Percentiles rank a stretch among this genome's conserved stretches.
phyloP scores from a whole-genome alignment of 2,797 vertebrate species.

The Hozukius guyotensis region DNA sequence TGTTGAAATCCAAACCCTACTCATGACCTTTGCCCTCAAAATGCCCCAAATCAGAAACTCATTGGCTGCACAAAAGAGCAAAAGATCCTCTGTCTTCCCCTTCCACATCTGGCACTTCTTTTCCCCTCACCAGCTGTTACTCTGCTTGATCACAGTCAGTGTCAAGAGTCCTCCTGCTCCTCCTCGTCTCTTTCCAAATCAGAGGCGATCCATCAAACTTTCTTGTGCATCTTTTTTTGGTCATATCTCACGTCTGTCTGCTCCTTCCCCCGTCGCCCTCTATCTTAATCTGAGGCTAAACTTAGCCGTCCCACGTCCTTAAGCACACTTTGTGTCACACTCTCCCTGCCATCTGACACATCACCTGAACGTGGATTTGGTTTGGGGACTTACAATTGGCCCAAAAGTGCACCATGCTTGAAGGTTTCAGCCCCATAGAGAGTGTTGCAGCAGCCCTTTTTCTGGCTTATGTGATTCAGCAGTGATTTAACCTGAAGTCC shows the following conservation, averaged over 20 bases:
- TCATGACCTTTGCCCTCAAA: background rate
- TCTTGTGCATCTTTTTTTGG: conserved; percentile 27
- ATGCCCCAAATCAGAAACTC: background rate
- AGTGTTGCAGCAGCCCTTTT: background rate
- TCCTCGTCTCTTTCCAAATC: conserved; percentile 44
- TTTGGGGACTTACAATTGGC: background rate
- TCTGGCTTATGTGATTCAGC: conserved; percentile 24
- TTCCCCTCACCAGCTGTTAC: conserved; percentile 48
- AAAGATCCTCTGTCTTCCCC: background rate
- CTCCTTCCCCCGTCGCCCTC: background rate
- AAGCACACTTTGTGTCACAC: background rate
- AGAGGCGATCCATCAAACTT: conserved; percentile 43
- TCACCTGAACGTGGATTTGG: background rate
- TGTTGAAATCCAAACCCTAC: background rate
- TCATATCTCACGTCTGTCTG: conserved; percentile 23
- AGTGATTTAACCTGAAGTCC: conserved; percentile 37
- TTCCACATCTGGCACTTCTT: conserved; percentile 42
- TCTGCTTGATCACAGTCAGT: conserved; percentile 41
- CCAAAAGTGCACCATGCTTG: background rate
- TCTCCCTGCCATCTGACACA: background rate
- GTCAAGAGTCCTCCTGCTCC: conserved; percentile 38
- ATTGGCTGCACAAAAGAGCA: background rate
- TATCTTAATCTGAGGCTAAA: conserved; percentile 22
- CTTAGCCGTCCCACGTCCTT: background rate
- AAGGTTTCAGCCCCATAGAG: background rate